Percentiles rank a stretch among this genome's conserved stretches.
Evolutionary conservation across 2,888 invertebrate genomes (phyloP).

Genomic region (Eupithecia tripunctaria): DNA sequence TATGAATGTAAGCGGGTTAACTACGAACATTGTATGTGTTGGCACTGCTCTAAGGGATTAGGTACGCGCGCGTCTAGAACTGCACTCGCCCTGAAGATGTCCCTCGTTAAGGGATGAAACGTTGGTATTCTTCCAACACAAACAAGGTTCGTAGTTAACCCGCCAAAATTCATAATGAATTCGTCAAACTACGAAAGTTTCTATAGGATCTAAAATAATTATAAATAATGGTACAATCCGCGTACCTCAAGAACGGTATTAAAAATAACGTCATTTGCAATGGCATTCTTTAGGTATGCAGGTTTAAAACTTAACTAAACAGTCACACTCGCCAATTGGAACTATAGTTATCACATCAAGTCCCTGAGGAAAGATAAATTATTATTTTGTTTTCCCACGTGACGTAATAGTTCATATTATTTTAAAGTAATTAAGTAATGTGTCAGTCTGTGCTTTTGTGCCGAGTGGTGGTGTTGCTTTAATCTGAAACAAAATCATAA

Average conservation of each 20-base stretch:
- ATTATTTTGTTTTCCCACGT: not conserved
- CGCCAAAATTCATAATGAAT: too few relatives aligned
- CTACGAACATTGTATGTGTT: too few relatives aligned
- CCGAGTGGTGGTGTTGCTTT: not conserved
- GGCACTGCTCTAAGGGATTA: too few relatives aligned
- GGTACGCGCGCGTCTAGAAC: too few relatives aligned
- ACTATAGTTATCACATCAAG: not conserved
- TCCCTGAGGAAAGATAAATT: not conserved
- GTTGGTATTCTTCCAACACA: too few relatives aligned
- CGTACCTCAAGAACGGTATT: not conserved
- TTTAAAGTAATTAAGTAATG: conserved; percentile 15
- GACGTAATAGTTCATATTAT: not conserved
- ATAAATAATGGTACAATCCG: not conserved
- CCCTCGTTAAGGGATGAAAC: too few relatives aligned
- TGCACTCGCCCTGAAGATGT: too few relatives aligned
- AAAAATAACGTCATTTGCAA: not conserved
- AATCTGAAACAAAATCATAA: conserved; percentile 21
- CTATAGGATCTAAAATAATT: not conserved
- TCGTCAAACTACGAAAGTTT: too few relatives aligned
- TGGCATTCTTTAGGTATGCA: not conserved
- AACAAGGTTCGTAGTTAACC: too few relatives aligned
- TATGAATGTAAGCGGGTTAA: too few relatives aligned
- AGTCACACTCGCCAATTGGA: not conserved
- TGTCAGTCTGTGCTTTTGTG: conserved; percentile 31
- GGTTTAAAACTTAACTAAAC: not conserved